Evolutionary conservation across 2,888 invertebrate species (phyloP).

Genomic region (Auanema freiburgensis): DNA sequence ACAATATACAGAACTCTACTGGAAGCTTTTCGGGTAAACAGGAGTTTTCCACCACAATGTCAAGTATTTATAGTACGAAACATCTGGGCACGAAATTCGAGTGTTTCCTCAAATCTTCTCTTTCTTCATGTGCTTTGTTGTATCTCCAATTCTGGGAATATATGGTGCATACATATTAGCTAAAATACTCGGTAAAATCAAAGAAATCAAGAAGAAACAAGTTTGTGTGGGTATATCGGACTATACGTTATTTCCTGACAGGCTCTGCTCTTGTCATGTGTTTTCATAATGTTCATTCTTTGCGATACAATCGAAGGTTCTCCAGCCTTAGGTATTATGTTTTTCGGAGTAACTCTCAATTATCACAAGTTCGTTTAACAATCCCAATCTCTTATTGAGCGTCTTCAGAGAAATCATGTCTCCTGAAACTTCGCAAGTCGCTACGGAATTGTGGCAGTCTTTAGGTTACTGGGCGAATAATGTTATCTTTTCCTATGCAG

Average conservation of each 20-base stretch:
- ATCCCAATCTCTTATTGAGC: neutral
- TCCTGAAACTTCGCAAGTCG: conserved; percentile 66
- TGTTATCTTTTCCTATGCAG: conserved; percentile 72
- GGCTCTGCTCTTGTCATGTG: conserved; percentile 33
- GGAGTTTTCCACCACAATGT: conserved; percentile 3
- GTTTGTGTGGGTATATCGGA: conserved; percentile 2
- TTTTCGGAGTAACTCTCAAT: conserved; percentile 67
- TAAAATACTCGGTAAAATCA: conserved; percentile 22
- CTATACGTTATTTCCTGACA: conserved; percentile 4
- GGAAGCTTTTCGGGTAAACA: conserved; percentile 32
- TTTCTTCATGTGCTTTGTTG: conserved; percentile 19
- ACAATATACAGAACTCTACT: conserved; percentile 65
- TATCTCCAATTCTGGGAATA: conserved; percentile 19
- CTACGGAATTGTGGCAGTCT: conserved; percentile 66
- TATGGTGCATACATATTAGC: conserved; percentile 13
- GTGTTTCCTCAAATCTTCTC: neutral
- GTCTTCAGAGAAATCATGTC: conserved; percentile 18
- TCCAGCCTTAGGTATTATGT: conserved; percentile 68
- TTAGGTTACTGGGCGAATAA: conserved; percentile 70
- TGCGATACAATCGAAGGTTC: conserved; percentile 65
- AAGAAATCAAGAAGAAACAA: conserved; percentile 17
- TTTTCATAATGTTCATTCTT: conserved; percentile 67
- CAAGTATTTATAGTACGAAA: conserved; percentile 11
- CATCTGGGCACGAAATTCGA: neutral
- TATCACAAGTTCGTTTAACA: conserved; percentile 62